phyloP scores from a whole-genome alignment of 2,113 vertebrate species.

The Syngnathus typhle region DNA sequence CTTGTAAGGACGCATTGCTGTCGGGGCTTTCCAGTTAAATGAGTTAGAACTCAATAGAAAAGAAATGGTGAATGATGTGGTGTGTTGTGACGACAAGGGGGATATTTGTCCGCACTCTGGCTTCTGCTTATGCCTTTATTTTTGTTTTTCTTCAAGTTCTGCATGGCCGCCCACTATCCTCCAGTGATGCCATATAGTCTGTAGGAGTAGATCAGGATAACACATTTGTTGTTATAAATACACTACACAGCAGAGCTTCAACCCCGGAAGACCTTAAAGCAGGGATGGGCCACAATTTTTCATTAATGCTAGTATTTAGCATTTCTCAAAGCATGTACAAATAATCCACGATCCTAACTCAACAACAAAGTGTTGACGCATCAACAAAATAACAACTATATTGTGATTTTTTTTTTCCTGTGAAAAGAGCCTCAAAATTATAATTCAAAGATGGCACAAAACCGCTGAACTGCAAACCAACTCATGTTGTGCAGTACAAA shows the following conservation, averaged over 20 bases:
- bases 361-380: no score
- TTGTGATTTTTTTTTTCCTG: no score
- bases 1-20: constrained; percentile 33
- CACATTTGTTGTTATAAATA: background rate
- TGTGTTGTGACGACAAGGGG: constrained; percentile 3
- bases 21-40: constrained; percentile 55
- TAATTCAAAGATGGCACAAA: constrained; percentile 21
- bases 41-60: constrained; percentile 48
- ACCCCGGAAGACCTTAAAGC: background rate
- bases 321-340: no score
- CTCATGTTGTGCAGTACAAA: constrained; percentile 22
- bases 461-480: no score
- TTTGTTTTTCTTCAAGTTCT: constrained; percentile 1
- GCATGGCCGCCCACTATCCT: background rate
- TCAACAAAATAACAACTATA: no score
- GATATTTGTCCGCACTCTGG: constrained; percentile 4
- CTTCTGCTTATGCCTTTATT: background rate
- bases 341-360: no score
- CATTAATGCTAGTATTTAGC: no score
- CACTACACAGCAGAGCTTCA: background rate
- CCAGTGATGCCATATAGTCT: background rate
- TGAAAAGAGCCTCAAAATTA: no score
- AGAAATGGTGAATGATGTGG: constrained; percentile 27
- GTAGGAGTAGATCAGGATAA: background rate
- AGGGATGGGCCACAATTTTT: no score